A percentile compares a stretch with the other conserved stretches of the same genome.
Evolutionary conservation across 2,888 invertebrate genomes (phyloP).

Genomic region (Epinotia brunnichana): DNA sequence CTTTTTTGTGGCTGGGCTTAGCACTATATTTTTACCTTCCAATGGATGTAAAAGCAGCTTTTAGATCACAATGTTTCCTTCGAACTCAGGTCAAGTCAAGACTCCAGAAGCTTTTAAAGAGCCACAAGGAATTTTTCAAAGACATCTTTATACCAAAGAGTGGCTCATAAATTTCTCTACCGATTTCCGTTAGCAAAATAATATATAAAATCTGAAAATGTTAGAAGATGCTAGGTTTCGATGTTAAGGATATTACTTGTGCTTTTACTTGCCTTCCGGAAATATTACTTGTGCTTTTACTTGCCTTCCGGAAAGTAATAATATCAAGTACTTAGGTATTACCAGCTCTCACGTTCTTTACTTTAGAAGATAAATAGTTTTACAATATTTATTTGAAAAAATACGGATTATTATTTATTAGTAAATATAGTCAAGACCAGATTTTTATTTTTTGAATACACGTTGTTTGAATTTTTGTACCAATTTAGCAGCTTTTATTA

Average conservation of each 20-base stretch:
- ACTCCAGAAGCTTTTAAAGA: slow-evolving; percentile 63
- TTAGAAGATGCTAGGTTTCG: slow-evolving; percentile 43
- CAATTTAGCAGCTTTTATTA: too few relatives aligned
- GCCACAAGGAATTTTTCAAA: slow-evolving; percentile 54
- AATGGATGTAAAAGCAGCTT: slow-evolving; percentile 42
- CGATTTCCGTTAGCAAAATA: slow-evolving; percentile 62
- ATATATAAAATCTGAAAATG: slow-evolving; percentile 59
- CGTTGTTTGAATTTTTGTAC: too few relatives aligned
- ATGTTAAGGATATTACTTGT: slow-evolving; percentile 12
- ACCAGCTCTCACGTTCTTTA: not conserved
- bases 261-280: slow-evolving; percentile 4
- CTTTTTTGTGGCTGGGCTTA: slow-evolving; percentile 14
- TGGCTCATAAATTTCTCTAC: slow-evolving; percentile 64
- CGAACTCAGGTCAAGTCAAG: slow-evolving; percentile 49
- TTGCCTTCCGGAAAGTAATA: slow-evolving; percentile 5
- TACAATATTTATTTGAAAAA: too few relatives aligned
- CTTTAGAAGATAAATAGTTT: not conserved
- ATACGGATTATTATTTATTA: too few relatives aligned
- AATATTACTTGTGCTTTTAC: slow-evolving; percentile 3
- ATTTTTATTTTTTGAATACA: too few relatives aligned
- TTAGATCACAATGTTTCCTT: slow-evolving; percentile 54
- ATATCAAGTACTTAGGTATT: not conserved
- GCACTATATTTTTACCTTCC: slow-evolving; percentile 33
- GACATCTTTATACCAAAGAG: slow-evolving; percentile 54
- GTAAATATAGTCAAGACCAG: too few relatives aligned